These are phyloP conservation scores for Callyntrura guangdongensis DNA, from an alignment of 2,888 invertebrate species.

Conservation along the genomic window DNA sequence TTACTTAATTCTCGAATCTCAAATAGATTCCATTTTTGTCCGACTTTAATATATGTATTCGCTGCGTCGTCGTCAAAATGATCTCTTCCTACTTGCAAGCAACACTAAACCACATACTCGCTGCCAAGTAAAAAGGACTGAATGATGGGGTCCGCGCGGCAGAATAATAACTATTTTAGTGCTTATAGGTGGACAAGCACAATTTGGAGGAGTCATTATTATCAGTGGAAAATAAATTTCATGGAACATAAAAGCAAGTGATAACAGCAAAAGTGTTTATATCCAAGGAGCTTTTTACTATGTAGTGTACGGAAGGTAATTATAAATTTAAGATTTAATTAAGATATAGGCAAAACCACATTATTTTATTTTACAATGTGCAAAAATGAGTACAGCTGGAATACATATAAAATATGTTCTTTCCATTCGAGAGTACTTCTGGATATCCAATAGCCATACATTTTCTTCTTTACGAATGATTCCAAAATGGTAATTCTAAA, in stretches of 20 bases:
- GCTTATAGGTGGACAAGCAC: slow-evolving; percentile 7
- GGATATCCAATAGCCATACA: too few species aligned
- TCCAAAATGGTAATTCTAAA: too few species aligned
- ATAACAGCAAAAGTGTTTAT: slow-evolving; percentile 7
- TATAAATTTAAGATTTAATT: slow-evolving; percentile 29
- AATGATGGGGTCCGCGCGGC: too few species aligned
- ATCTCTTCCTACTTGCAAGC: slow-evolving; percentile 12
- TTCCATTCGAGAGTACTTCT: too few species aligned
- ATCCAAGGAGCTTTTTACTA: slow-evolving; percentile 23
- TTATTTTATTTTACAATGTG: too few species aligned
- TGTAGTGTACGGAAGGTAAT: background rate
- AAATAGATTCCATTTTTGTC: slow-evolving; percentile 27
- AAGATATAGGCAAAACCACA: background rate
- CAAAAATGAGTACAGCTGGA: too few species aligned
- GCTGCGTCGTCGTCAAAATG: background rate
- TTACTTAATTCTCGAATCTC: background rate
- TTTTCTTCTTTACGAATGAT: too few species aligned
- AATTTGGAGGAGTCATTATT: slow-evolving; percentile 2
- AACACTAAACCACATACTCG: background rate
- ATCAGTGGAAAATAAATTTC: background rate
- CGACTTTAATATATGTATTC: background rate
- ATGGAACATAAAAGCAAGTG: slow-evolving; percentile 1
- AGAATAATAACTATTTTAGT: too few species aligned
- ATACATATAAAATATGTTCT: too few species aligned
- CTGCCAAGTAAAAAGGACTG: background rate